Percentiles rank a stretch among this genome's conserved stretches.
Evolutionary conservation across 2,113 vertebrate genomes (phyloP).

Genomic region (Rattus rattus): DNA sequence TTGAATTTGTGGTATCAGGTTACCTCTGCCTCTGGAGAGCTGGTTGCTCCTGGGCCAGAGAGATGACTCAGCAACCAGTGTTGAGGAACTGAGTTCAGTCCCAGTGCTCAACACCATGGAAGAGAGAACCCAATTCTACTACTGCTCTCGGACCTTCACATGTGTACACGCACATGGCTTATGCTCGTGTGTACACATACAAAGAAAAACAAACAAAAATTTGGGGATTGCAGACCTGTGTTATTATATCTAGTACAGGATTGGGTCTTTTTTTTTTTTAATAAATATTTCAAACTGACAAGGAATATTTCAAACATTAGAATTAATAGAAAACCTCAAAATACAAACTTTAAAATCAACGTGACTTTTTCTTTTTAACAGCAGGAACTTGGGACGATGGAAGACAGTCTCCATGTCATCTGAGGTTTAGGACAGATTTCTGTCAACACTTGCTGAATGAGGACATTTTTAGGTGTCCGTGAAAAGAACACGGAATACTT

Average conservation of each 20-base stretch:
- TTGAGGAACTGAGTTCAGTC: not conserved
- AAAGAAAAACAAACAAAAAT: not conserved
- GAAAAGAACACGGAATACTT: not conserved
- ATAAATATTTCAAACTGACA: slow-evolving; percentile 12
- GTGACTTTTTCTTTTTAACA: not conserved
- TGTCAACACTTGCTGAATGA: not conserved
- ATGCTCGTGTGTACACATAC: not conserved
- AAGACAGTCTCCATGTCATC: not conserved
- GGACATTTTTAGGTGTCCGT: not conserved
- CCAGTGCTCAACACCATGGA: not conserved
- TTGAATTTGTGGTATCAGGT: not conserved
- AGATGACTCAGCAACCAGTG: not conserved
- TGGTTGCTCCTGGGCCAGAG: not conserved
- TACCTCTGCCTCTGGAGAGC: not conserved
- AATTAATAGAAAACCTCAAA: not conserved
- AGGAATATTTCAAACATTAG: slow-evolving; percentile 29
- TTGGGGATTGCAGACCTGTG: not conserved
- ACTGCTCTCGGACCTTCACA: too few relatives aligned
- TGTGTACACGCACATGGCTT: not conserved
- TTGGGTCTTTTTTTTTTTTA: not conserved
- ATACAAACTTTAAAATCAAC: not conserved
- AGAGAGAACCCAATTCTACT: not conserved
- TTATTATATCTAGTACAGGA: not conserved
- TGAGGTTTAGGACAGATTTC: not conserved
- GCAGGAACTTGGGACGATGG: not conserved